A percentile compares a stretch with the other conserved stretches of the same genome.
Conservation (phyloP, 2,797 vertebrate genomes). For the Platyrinchus mystaceus region DNA sequence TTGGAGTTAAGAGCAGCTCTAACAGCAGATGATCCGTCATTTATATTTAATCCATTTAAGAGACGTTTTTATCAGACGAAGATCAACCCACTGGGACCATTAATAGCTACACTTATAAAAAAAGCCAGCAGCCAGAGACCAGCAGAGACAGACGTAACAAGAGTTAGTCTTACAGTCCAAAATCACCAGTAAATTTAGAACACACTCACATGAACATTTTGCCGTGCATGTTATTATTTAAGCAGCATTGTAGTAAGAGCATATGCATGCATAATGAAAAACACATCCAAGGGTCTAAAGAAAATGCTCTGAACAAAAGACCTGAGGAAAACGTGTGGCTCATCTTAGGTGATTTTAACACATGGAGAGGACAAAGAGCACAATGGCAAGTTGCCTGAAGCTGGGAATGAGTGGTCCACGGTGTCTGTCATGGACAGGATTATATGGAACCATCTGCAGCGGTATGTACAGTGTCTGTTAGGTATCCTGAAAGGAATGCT, state of each 20-base stretch:
- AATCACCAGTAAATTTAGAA: conserved; percentile 49
- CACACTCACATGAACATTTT: background rate
- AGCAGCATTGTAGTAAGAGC: background rate
- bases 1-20: background rate
- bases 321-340: background rate
- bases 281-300: background rate
- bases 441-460: background rate
- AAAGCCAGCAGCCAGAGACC: conserved; percentile 9
- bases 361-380: background rate
- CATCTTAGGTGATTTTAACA: background rate
- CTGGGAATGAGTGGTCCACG: background rate
- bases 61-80: conserved; percentile 3
- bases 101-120: conserved; percentile 39
- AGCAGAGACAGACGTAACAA: conserved; percentile 18
- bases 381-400: background rate
- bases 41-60: conserved; percentile 49
- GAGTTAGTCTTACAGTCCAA: background rate
- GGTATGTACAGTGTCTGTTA: background rate
- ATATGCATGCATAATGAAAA: background rate
- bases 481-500: background rate
- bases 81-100: conserved; percentile 17
- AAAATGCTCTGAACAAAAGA: background rate
- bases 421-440: background rate
- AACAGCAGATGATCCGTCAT: background rate
- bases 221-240: background rate